phyloP scores from a whole-genome alignment of 2,888 invertebrate genomes.

The Enchytraeus crypticus region DNA sequence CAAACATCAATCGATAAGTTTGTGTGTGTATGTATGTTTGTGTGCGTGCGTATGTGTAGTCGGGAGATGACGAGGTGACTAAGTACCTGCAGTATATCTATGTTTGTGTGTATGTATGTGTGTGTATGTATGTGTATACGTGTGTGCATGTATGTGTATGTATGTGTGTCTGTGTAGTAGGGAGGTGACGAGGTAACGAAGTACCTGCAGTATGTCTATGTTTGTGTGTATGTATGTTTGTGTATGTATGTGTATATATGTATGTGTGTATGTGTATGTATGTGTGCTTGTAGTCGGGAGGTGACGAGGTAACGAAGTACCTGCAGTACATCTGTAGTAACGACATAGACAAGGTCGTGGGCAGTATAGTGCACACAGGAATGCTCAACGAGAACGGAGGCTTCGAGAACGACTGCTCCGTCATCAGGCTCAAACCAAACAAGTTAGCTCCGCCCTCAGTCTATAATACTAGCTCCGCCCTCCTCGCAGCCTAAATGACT shows the following conservation, averaged over 20 bases:
- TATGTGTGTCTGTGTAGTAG: slow-evolving; percentile 54
- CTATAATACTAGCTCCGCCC: too few species aligned
- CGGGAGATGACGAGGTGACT: slow-evolving; percentile 77
- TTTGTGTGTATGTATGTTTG: too few species aligned
- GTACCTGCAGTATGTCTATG: slow-evolving; percentile 72
- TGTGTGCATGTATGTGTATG: too few species aligned
- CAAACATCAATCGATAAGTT: too few species aligned
- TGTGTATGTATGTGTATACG: too few species aligned
- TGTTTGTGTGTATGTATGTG: too few species aligned
- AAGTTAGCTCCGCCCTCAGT: slow-evolving; percentile 64
- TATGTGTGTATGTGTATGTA: too few species aligned
- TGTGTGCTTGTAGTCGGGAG: slow-evolving; percentile 58
- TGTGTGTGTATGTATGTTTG: too few species aligned
- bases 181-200: slow-evolving; percentile 79
- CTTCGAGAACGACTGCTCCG: slow-evolving; percentile 94
- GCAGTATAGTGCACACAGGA: slow-evolving; percentile 89
- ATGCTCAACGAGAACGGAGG: slow-evolving; percentile 93
- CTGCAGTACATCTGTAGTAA: slow-evolving; percentile 85
- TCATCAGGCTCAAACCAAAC: slow-evolving; percentile 76
- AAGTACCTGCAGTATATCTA: slow-evolving; percentile 74
- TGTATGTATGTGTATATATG: too few species aligned
- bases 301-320: slow-evolving; percentile 74
- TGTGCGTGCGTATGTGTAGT: slow-evolving; percentile 50
- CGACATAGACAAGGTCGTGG: slow-evolving; percentile 85
- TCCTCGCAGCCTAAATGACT: too few species aligned